A percentile compares a stretch with the other conserved stretches of the same genome.
Evolutionary conservation across 2,113 vertebrate species (phyloP).

Genomic region (Lynx canadensis): DNA sequence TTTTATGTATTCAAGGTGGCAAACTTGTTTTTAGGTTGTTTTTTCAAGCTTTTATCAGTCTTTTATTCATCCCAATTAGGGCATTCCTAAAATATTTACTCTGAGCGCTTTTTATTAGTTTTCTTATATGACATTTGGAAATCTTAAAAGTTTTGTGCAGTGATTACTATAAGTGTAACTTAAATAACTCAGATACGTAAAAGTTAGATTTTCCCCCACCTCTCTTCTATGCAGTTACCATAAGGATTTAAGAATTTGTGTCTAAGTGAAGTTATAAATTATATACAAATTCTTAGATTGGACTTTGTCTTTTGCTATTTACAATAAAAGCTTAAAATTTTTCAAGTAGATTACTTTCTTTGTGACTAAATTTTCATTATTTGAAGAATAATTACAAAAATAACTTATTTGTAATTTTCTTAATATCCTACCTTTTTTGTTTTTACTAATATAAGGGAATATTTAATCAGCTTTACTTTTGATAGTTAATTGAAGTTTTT

Average conservation of each 20-base stretch:
- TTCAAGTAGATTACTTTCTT: not conserved
- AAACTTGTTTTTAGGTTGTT: conserved; percentile 21
- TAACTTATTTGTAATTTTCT: not conserved
- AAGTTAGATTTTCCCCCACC: not conserved
- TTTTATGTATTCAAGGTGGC: not conserved
- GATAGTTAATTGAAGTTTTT: not conserved
- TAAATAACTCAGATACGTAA: not conserved
- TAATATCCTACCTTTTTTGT: not conserved
- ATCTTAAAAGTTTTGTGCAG: conserved; percentile 10
- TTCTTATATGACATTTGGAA: conserved; percentile 39
- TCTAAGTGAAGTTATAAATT: conserved; percentile 36
- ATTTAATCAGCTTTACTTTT: conserved; percentile 14
- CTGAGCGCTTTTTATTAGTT: conserved; percentile 32
- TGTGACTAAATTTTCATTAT: conserved; percentile 36
- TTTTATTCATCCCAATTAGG: conserved; percentile 24
- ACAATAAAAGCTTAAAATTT: not conserved
- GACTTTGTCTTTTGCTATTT: conserved; percentile 22
- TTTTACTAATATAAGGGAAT: not conserved
- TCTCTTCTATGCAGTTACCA: not conserved
- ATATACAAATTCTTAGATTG: conserved; percentile 6
- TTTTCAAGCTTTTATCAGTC: conserved; percentile 4
- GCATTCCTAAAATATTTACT: conserved; percentile 35
- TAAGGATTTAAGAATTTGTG: conserved; percentile 52
- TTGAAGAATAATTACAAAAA: conserved; percentile 44
- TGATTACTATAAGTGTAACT: not conserved